Percentiles rank a stretch among this genome's conserved stretches.
Evolutionary conservation across 2,113 vertebrate genomes (phyloP).

Genomic region (Rhynchomys soricoides): DNA sequence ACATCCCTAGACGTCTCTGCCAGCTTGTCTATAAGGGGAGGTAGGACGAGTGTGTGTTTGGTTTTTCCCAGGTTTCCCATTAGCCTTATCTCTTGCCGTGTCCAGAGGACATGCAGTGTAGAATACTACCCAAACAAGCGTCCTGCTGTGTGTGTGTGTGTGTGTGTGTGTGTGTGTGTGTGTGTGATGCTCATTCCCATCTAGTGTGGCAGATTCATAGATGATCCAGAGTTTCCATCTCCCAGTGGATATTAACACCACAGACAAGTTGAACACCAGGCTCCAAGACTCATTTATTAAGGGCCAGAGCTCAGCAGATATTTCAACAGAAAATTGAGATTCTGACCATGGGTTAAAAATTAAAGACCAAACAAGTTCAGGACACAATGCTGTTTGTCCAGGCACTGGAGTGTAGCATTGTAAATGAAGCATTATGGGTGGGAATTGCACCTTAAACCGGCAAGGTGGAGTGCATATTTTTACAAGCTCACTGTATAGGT

Average conservation of each 20-base stretch:
- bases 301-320: neutral
- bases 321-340: neutral
- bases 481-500: neutral
- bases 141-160: rapidly evolving
- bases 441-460: neutral
- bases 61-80: rapidly evolving
- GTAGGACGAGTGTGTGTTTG: neutral
- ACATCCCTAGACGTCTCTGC: neutral
- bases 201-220: neutral
- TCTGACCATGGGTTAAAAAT: slow-evolving; percentile 68
- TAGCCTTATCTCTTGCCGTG: neutral
- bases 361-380: slow-evolving; percentile 13
- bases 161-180: no score
- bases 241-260: neutral
- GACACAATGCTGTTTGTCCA: slow-evolving; percentile 57
- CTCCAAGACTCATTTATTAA: neutral
- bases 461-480: neutral
- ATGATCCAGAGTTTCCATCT: no score
- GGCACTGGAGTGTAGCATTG: slow-evolving; percentile 32
- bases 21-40: neutral
- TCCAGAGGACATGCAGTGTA: rapidly evolving
- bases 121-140: neutral
- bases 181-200: neutral
- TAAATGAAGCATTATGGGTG: neutral
- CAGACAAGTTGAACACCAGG: neutral